Evolutionary conservation across 2,888 invertebrate genomes (phyloP), one percentile per base, ranked within the genome.

Genomic region (Diarsia brunnea): DNA sequence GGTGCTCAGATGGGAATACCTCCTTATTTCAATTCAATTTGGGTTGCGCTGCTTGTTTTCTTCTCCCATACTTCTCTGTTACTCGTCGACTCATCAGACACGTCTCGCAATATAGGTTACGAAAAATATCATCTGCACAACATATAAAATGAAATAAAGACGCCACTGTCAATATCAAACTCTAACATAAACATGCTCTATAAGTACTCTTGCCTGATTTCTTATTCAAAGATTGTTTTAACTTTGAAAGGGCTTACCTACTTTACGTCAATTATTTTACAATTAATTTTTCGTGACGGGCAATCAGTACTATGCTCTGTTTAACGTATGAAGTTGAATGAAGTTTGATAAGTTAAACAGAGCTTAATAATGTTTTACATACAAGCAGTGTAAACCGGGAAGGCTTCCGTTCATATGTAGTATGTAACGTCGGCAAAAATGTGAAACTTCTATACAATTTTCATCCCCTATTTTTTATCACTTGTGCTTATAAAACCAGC

Each of bases 201-300:
- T 65, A 19, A 19, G 24, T 45, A 45, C 24, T 45, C 24, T 24
- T 45, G 19, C 45, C 45, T 24, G 38, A 65, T 45, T 65, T 45
- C 8, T 63, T 63, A 63, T 63, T 63, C 63, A 63, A 63, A 63
- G 63, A n/a, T 43, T 63, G 43, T 45, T 45, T 65, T 11, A 19
- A 64, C 24, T 24, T 19, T 64, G 24, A 45, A 45, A 45, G 24
- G n/a, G 24, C 19, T 45, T 64, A 24, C 11, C 24, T 24, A 24
- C 11, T 45, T 24, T 24, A 45, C 45, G 24, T 45, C 43, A 63
- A 45, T 65, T 65, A 65, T 65, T 65, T 45, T 21, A 65, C 45
- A 45, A 24, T 24, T 24, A 19, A 45, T 24, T 24, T 63, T 38
- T 38, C 7, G 38, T 49, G 66, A 49, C 31, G 21, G 66, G 51